These are phyloP conservation scores for Cordilura impudica DNA, from an alignment of 2,888 invertebrate genomes.

Conservation along the genomic window DNA sequence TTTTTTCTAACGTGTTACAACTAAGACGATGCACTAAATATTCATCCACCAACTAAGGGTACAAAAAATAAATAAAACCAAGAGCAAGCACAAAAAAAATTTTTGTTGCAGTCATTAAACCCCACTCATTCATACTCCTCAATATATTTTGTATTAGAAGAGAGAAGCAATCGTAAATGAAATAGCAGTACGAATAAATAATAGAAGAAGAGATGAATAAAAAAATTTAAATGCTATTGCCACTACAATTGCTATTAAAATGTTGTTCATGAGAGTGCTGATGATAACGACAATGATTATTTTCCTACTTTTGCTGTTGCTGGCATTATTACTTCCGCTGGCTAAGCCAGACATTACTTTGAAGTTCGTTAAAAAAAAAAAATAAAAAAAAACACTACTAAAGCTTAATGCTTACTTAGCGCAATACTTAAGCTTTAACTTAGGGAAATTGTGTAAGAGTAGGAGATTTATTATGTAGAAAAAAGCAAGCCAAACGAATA, in stretches of 20 bases:
- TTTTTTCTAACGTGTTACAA: too few relatives aligned
- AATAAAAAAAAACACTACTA: conserved; percentile 27
- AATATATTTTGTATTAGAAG: not conserved
- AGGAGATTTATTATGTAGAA: conserved; percentile 19
- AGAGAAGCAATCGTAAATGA: conserved; percentile 34
- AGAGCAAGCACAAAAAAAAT: not conserved
- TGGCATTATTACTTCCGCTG: conserved; percentile 41
- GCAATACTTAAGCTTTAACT: conserved; percentile 44
- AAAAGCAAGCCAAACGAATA: not conserved
- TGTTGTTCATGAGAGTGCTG: not conserved
- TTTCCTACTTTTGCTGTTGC: conserved; percentile 8
- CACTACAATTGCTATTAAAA: conserved; percentile 45
- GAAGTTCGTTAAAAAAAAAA: conserved; percentile 44
- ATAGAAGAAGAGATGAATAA: conserved; percentile 8
- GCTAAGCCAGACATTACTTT: conserved; percentile 47
- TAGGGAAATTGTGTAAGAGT: conserved; percentile 29
- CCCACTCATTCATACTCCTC: conserved; percentile 13
- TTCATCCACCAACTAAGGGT: too few relatives aligned
- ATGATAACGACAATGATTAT: conserved; percentile 30
- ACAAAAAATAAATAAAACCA: not conserved
- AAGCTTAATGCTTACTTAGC: conserved; percentile 45
- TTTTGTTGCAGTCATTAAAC: conserved; percentile 54
- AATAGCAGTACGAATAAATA: conserved; percentile 20
- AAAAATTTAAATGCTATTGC: conserved; percentile 42
- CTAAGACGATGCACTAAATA: too few relatives aligned